Conservation (phyloP, 2,113 vertebrate species). For the Ptilonorhynchus violaceus region DNA sequence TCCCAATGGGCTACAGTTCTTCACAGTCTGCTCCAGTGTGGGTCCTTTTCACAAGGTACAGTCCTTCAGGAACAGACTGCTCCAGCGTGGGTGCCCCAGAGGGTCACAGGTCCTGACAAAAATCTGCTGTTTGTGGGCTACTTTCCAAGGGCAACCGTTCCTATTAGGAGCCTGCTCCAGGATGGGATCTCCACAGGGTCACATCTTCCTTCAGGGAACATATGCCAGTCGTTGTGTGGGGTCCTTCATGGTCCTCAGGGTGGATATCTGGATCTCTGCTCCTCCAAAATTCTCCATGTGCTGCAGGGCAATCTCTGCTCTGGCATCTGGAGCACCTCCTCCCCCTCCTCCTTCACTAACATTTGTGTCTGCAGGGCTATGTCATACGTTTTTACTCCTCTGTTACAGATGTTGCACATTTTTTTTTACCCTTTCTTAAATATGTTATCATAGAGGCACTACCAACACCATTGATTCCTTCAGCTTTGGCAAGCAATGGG, state of each 20-base stretch:
- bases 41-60: neutral
- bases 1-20: neutral
- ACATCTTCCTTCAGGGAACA: neutral
- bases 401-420: neutral
- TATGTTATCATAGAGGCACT: neutral
- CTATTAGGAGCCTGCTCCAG: neutral
- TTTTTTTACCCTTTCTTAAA: neutral
- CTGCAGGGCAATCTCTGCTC: no score
- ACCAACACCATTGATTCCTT: neutral
- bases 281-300: no score
- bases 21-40: neutral
- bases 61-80: neutral
- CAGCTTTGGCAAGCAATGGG: neutral
- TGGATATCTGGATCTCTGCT: neutral
- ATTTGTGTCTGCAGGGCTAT: neutral
- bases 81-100: rapidly evolving
- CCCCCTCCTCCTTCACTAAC: no score
- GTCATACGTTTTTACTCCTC: neutral
- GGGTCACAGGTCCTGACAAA: neutral
- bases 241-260: neutral
- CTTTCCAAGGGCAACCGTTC: neutral
- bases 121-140: neutral
- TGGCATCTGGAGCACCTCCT: no score
- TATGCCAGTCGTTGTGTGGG: no score
- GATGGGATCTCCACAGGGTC: neutral